phyloP scores from a whole-genome alignment of 2,113 vertebrate species.

The Microcebus murinus region DNA sequence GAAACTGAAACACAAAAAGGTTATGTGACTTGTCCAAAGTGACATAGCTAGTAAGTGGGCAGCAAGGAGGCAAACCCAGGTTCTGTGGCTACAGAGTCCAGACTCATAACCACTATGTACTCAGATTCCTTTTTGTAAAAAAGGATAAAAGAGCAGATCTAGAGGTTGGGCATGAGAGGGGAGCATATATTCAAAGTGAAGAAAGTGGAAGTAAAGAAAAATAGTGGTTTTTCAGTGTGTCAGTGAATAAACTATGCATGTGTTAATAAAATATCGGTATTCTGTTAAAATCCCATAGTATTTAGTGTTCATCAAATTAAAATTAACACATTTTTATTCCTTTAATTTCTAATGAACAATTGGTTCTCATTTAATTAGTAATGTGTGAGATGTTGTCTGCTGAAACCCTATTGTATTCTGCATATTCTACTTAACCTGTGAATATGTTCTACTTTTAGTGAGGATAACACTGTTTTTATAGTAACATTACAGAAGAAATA shows the following conservation, averaged over 20 bases:
- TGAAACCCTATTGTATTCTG: constrained; percentile 40
- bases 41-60: neutral
- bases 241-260: neutral
- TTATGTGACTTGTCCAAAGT: neutral
- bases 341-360: constrained; percentile 68
- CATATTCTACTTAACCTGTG: constrained; percentile 58
- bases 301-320: constrained; percentile 55
- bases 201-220: neutral
- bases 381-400: constrained; percentile 20
- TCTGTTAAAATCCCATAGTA: neutral
- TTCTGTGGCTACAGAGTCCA: neutral
- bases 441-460: constrained; percentile 58
- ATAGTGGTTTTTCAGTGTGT: neutral
- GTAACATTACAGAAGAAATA: constrained; percentile 60
- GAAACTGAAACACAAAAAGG: neutral
- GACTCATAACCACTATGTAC: neutral
- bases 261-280: constrained; percentile 45
- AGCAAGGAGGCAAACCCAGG: neutral
- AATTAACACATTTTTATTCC: constrained; percentile 72
- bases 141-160: neutral
- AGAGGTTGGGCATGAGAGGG: neutral
- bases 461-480: constrained; percentile 59
- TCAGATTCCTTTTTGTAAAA: neutral
- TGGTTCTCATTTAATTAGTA: constrained; percentile 69
- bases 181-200: neutral